Evolutionary conservation across 2,113 vertebrate species (phyloP).

Genomic region (Megaceryle maxima): DNA sequence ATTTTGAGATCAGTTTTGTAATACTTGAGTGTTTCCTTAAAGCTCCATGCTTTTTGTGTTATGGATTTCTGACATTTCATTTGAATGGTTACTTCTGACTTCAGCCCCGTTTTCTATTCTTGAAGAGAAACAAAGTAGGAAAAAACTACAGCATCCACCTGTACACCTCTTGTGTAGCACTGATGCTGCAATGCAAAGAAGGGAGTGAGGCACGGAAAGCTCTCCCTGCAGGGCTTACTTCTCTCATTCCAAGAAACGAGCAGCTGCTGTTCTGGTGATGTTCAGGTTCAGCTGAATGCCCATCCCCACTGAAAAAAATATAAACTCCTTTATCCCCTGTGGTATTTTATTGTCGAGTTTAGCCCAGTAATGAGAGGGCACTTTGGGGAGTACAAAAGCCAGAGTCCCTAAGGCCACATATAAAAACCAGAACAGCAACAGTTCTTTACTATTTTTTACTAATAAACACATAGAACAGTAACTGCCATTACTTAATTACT

Average conservation of each 20-base stretch:
- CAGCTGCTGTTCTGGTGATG: neutral
- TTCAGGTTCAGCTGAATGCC: slow-evolving; percentile 11
- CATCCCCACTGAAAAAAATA: neutral
- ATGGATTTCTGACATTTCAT: neutral
- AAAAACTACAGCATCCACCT: neutral
- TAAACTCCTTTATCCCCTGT: neutral
- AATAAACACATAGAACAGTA: slow-evolving; percentile 55
- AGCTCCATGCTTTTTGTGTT: neutral
- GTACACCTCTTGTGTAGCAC: accelerated
- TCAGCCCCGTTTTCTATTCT: neutral
- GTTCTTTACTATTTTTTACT: slow-evolving; percentile 39
- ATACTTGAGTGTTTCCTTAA: neutral
- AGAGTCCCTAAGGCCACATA: neutral
- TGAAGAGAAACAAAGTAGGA: neutral
- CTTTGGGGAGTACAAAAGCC: slow-evolving; percentile 49
- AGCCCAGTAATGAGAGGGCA: slow-evolving; percentile 12
- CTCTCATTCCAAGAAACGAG: neutral
- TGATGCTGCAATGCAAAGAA: accelerated
- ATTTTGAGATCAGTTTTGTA: neutral
- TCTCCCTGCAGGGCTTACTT: neutral
- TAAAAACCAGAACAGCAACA: slow-evolving; percentile 46
- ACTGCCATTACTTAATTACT: slow-evolving; percentile 60
- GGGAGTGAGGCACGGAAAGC: neutral
- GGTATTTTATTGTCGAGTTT: slow-evolving; percentile 38
- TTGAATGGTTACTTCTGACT: neutral